phyloP scores from a whole-genome alignment of 1,140 invertebrate species.

The Myzus persicae region DNA sequence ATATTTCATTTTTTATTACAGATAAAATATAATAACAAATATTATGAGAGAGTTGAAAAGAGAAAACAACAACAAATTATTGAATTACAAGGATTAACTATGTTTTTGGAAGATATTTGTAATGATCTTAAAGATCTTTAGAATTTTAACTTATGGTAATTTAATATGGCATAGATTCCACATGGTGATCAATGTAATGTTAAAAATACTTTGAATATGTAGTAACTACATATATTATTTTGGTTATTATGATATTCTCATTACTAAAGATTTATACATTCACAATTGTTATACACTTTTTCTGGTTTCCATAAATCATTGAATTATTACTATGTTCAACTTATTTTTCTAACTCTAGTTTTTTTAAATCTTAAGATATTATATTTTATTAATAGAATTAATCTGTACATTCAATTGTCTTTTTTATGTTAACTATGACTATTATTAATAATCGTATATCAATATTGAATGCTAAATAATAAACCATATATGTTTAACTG shows the following conservation, averaged over 20 bases:
- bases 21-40: constrained; percentile 26
- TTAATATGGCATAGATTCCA: not conserved
- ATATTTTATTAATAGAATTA: not conserved
- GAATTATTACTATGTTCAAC: not conserved
- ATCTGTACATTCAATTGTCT: too few relatives aligned
- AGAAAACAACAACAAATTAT: constrained; percentile 12
- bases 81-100: constrained; percentile 19
- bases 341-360: too few relatives aligned
- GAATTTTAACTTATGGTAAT: not conserved
- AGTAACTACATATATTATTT: not conserved
- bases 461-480: not conserved
- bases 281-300: too few relatives aligned
- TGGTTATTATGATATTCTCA: not conserved
- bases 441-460: not conserved
- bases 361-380: not conserved
- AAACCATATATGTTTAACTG: not conserved
- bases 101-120: constrained; percentile 30
- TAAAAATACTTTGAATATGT: not conserved
- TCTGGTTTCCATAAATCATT: too few relatives aligned
- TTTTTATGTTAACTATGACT: too few relatives aligned
- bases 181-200: not conserved
- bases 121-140: constrained; percentile 1
- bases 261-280: too few relatives aligned
- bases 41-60: constrained; percentile 5
- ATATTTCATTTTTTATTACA: not conserved